Conservation (phyloP, 2,113 vertebrate species). For the Malurus cyaneus region DNA sequence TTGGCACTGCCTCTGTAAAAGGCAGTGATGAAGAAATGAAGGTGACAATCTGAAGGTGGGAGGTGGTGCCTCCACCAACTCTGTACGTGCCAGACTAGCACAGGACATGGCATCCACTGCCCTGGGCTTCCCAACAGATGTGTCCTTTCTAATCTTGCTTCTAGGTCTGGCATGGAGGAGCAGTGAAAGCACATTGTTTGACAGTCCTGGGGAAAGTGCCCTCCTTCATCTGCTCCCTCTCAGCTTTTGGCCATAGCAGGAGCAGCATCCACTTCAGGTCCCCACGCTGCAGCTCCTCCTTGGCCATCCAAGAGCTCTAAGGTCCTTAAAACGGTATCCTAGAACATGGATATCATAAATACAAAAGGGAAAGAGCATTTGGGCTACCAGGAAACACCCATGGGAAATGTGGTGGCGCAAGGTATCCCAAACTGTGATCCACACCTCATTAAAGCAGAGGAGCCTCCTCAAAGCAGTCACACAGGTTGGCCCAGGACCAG, state of each 20-base stretch:
- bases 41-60: not conserved
- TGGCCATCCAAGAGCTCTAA: not conserved
- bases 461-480: constrained; percentile 27
- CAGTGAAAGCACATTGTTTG: not conserved
- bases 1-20: not conserved
- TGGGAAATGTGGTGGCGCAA: not conserved
- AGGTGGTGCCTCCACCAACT: not conserved
- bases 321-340: not conserved
- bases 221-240: not conserved
- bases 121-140: not conserved
- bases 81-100: not conserved
- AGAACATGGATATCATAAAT: not conserved
- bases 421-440: not conserved
- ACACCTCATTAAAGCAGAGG: not conserved
- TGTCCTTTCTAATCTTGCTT: not conserved
- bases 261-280: not conserved
- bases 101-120: not conserved
- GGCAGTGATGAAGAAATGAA: not conserved
- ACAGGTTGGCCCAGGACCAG: constrained; percentile 29
- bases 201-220: not conserved
- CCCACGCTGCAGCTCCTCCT: not conserved
- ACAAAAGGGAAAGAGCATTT: not conserved
- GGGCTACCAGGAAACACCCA: not conserved
- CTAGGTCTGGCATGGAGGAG: not conserved
- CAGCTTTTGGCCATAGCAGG: not conserved